Conservation (phyloP, 1,140 invertebrate genomes). For the Rhizoglyphus robini region DNA sequence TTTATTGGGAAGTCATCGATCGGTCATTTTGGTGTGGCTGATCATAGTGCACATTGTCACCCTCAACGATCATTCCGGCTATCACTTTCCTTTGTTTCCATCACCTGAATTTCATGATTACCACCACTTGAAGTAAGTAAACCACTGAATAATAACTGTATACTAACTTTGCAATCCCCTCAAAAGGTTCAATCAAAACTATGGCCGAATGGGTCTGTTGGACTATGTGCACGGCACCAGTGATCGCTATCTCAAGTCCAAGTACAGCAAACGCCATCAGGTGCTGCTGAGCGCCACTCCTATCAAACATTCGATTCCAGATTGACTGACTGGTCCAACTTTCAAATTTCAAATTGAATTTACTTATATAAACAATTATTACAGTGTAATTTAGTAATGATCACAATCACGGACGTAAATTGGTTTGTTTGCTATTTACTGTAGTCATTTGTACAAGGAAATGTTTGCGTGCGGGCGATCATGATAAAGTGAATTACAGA, state of each 20-base stretch:
- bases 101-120: conserved; percentile 26
- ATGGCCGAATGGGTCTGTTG: conserved; percentile 64
- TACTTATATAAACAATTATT: too few species aligned
- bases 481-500: too few species aligned
- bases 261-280: conserved; percentile 55
- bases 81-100: conserved; percentile 13
- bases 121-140: conserved; percentile 27
- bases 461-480: too few species aligned
- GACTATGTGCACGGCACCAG: conserved; percentile 75
- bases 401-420: too few species aligned
- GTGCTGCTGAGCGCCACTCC: conserved; percentile 66
- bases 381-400: too few species aligned
- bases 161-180: too few species aligned
- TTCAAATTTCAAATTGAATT: too few species aligned
- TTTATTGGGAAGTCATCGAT: conserved; percentile 13
- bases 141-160: too few species aligned
- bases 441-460: too few species aligned
- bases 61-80: too few species aligned
- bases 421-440: too few species aligned
- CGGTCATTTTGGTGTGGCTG: neutral
- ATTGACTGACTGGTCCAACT: too few species aligned
- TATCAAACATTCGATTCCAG: conserved; percentile 56
- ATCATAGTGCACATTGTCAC: neutral
- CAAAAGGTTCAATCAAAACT: conserved; percentile 70
- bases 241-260: conserved; percentile 53